These are phyloP conservation scores for Pristionchus entomophagus DNA, from an alignment of 2,888 invertebrate species.

Conservation along the genomic window DNA sequence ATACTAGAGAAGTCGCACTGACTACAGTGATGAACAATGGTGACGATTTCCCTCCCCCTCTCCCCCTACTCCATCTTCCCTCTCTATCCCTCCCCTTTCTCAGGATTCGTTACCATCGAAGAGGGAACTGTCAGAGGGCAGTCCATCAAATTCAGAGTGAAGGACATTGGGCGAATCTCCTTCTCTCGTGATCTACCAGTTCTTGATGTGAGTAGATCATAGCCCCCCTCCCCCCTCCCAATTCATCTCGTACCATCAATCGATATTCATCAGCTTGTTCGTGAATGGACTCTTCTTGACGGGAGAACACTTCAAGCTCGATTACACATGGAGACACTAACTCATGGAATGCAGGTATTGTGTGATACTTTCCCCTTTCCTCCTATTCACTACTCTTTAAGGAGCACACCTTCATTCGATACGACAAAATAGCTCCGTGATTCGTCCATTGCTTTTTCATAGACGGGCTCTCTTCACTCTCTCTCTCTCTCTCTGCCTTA, in stretches of 20 bases:
- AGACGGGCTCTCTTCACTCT: neutral
- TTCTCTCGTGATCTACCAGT: constrained; percentile 76
- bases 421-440: constrained; percentile 51
- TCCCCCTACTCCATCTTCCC: neutral
- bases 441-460: neutral
- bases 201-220: constrained; percentile 69
- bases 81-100: neutral
- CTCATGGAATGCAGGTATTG: constrained; percentile 74
- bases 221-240: neutral
- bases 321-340: constrained; percentile 75
- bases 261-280: constrained; percentile 66
- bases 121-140: constrained; percentile 70
- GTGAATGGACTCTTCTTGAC: constrained; percentile 74
- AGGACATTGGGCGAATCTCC: constrained; percentile 75
- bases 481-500: neutral
- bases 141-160: constrained; percentile 68
- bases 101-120: constrained; percentile 75
- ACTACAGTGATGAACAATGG: constrained; percentile 76
- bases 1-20: constrained; percentile 68
- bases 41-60: constrained; percentile 50
- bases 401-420: constrained; percentile 67
- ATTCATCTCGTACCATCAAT: constrained; percentile 19
- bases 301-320: constrained; percentile 69
- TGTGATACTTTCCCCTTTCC: neutral
- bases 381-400: neutral